A percentile compares a stretch with the other conserved stretches of the same genome.
Conservation (phyloP, 1,140 invertebrate genomes). For the Trichoplusia ni region DNA sequence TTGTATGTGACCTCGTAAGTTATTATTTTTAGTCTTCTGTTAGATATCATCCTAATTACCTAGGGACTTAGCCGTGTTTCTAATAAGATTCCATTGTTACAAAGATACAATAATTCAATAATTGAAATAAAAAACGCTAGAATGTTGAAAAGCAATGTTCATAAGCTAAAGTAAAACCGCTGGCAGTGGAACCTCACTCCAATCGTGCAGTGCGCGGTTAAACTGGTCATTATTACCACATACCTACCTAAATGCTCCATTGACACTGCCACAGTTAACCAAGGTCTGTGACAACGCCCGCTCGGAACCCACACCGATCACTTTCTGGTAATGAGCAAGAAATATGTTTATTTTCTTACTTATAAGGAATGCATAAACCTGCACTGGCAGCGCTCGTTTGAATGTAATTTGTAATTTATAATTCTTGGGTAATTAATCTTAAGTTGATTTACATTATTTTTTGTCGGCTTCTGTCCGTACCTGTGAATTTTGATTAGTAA, state of each 20-base stretch:
- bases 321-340: constrained; percentile 54
- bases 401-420: neutral
- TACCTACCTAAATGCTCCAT: constrained; percentile 43
- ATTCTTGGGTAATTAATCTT: too few relatives aligned
- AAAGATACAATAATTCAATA: too few relatives aligned
- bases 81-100: too few relatives aligned
- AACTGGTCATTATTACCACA: constrained; percentile 39
- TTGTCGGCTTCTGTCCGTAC: too few relatives aligned
- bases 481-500: too few relatives aligned
- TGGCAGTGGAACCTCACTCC: neutral
- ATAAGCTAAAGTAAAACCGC: neutral
- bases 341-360: constrained; percentile 30
- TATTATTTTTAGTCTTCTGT: too few relatives aligned
- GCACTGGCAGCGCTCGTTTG: neutral
- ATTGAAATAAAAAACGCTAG: too few relatives aligned
- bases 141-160: neutral
- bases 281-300: constrained; percentile 55
- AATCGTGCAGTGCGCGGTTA: constrained; percentile 24
- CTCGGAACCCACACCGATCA: constrained; percentile 40
- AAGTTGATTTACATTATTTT: too few relatives aligned
- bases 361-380: neutral
- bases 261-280: constrained; percentile 55
- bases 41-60: too few relatives aligned
- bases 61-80: too few relatives aligned
- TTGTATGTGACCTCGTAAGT: too few relatives aligned